These are phyloP conservation scores for Diplosoma virens DNA, from an alignment of 23 tunicate genomes.

Conservation along the genomic window DNA sequence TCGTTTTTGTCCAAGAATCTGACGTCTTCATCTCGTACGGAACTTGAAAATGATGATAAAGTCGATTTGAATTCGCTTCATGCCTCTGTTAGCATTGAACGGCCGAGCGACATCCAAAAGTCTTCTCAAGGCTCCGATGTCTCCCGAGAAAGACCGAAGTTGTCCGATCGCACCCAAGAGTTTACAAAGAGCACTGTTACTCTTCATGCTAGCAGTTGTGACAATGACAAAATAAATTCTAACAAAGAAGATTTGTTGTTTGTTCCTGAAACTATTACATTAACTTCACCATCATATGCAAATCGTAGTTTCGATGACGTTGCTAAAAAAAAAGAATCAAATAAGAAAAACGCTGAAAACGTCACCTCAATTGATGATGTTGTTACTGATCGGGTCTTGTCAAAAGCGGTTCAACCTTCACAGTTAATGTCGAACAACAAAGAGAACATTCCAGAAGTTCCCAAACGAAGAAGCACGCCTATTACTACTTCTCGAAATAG, in stretches of 20 bases:
- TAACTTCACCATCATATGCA: neutral
- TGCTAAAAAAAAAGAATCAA: neutral
- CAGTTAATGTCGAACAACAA: neutral
- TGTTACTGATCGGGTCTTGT: neutral
- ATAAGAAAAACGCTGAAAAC: neutral
- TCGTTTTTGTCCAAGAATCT: too few species aligned
- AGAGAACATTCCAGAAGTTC: constrained; percentile 29
- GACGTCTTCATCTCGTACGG: too few species aligned
- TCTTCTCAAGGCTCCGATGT: neutral
- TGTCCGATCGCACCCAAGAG: neutral
- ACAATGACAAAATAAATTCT: neutral
- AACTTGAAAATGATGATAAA: neutral
- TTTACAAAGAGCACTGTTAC: constrained; percentile 1
- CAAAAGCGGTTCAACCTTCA: neutral
- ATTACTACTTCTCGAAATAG: neutral
- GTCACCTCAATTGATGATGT: neutral
- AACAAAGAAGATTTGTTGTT: neutral
- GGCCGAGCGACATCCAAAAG: neutral
- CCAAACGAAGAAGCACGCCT: neutral
- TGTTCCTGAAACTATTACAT: neutral
- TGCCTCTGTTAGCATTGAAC: constrained; percentile 10
- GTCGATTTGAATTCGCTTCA: constrained; percentile 20
- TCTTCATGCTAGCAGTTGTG: constrained; percentile 4
- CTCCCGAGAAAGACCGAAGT: neutral
- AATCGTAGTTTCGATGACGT: neutral